phyloP scores from a whole-genome alignment of 2,113 vertebrate genomes.

The Spea bombifrons region DNA sequence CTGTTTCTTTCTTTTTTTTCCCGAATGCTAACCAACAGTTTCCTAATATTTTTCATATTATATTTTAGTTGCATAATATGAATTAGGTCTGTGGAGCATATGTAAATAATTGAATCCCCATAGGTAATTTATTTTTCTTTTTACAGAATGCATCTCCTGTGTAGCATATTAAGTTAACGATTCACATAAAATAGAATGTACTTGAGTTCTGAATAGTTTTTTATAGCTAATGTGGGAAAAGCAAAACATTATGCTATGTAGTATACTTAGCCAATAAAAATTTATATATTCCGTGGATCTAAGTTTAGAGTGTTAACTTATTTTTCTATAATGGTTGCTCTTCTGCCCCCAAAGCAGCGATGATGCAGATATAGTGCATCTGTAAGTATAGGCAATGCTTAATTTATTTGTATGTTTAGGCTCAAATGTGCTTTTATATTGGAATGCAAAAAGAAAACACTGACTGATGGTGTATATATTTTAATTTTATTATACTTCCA shows the following conservation, averaged over 20 bases:
- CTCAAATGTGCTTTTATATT: constrained; percentile 25
- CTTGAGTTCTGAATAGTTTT: constrained; percentile 42
- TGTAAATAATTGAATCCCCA: constrained; percentile 44
- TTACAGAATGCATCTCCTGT: constrained; percentile 42
- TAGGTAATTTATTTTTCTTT: constrained; percentile 32
- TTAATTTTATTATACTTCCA: constrained; percentile 26
- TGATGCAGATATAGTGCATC: constrained; percentile 31
- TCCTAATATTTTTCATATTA: constrained; percentile 14
- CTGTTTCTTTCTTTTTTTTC: too few relatives aligned
- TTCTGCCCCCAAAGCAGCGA: constrained; percentile 24
- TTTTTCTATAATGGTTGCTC: constrained; percentile 19
- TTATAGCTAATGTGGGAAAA: constrained; percentile 43
- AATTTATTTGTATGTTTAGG: constrained; percentile 39
- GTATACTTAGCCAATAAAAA: constrained; percentile 36
- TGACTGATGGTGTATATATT: constrained; percentile 29
- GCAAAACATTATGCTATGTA: constrained; percentile 37
- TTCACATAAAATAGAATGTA: constrained; percentile 46
- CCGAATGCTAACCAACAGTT: too few relatives aligned
- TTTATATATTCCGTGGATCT: constrained; percentile 37
- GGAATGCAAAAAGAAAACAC: constrained; percentile 7
- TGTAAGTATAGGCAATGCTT: constrained; percentile 34
- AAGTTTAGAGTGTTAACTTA: constrained; percentile 40
- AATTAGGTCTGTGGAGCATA: constrained; percentile 21
- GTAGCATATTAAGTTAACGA: constrained; percentile 44
- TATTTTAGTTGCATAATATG: constrained; percentile 20